These are phyloP conservation scores for Chionis minor DNA, from an alignment of 2,113 vertebrate genomes.

Conservation along the genomic window DNA sequence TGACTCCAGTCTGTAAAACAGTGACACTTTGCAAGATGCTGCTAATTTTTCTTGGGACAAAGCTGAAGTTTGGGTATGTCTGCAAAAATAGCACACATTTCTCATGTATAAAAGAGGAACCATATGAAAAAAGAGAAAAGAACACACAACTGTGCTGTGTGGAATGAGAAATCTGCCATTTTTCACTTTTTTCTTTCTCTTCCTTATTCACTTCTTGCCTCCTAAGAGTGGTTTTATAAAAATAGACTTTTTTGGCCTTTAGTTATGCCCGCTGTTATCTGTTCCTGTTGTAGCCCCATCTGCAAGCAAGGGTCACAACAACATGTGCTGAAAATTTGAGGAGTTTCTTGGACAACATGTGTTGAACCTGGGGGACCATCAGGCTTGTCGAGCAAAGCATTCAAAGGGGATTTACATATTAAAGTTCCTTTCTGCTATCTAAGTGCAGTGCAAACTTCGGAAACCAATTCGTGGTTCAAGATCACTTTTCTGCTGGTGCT, in stretches of 20 bases:
- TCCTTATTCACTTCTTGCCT: neutral
- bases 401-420: neutral
- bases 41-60: neutral
- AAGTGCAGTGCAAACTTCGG: neutral
- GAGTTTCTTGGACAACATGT: neutral
- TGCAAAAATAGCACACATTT: neutral
- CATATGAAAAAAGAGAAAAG: neutral
- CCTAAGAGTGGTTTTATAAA: neutral
- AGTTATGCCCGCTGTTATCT: neutral
- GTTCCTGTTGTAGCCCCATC: neutral
- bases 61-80: neutral
- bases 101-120: neutral
- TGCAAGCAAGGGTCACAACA: neutral
- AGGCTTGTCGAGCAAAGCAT: neutral
- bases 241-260: neutral
- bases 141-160: neutral
- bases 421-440: neutral
- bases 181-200: neutral
- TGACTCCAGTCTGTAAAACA: neutral
- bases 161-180: neutral
- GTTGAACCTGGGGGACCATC: neutral
- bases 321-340: neutral
- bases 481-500: neutral
- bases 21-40: neutral
- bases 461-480: neutral